Evolutionary conservation across 2,888 invertebrate species (phyloP), one percentile per base, ranked within the genome.

Genomic region (Ichneumoninae sp.): DNA sequence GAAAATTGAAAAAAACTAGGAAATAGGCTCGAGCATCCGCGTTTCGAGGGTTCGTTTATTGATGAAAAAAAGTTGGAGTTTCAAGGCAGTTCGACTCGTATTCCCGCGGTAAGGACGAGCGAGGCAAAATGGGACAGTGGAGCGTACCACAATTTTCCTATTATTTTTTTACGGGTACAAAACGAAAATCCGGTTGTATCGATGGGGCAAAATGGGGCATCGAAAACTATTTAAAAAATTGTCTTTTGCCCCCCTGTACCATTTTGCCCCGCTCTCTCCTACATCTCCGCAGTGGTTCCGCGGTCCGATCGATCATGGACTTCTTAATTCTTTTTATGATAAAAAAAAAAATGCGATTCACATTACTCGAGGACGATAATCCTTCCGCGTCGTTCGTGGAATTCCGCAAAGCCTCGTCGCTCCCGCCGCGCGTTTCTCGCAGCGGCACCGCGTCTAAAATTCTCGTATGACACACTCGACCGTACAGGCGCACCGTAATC

Each of bases 341-440:
- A 3, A 30, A 30, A 30, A 30, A 4, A 30, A 30, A 30, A 30
- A 30, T 30, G 3, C 65, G 81, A 78, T 70, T 81, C 83, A 83
- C 87, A 88, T 90, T 89, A 89, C 90, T 88, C 83, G 81, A 80
- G 82, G 83, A 88, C 88, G 86, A 88, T 88, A 88, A 87, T 89
- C 83, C 88, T 63, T 75, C 65, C 26, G 40, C 71, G 85, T 82
- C 68, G 74, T 81, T 73, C 40, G 82, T 70, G 76, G 83, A 83
- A 86, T 85, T 85, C 84, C 70, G 70, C 79, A 33, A 81, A 82
- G 85, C 74, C 13, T 26, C 69, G 60, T 16, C 54, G 70, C 69
- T 77, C 73, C 52, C 50, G 19, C 19, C 47, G 76, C 60, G 69
- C 44, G 74, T 60, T 13, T 71, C 52, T 78, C 63, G 54, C 71